Base-by-base conservation (phyloP, 2,113 vertebrate species). In the Paradoxurus hermaphroditus region DNA sequence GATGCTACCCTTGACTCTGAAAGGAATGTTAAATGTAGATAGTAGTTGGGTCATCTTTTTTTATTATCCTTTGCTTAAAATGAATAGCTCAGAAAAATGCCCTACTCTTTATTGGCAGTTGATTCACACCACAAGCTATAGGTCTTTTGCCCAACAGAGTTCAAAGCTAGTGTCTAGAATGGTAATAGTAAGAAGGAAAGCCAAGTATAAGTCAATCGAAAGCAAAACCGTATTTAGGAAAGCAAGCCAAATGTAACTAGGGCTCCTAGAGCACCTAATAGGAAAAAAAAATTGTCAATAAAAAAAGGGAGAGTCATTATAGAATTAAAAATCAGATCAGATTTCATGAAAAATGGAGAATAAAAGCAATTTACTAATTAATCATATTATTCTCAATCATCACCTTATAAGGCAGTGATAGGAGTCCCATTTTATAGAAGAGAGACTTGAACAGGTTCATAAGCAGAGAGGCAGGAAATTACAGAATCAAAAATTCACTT, bases 321-420 rank as follows among this genome's bases (percentile, higher is more conserved):
- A 81, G 44, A 89, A 72, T 73, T 59, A 88, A 81, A 39, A 89
- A 72, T 73, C 65, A 88, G 36, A 95, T 39, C 23, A 90, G 53
- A 90, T 63, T 94, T 90, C 65, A 86, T 83, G 56, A 85, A 65
- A 93, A 95, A 89, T 46, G 4, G 44, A 91, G 8, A 94, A 91
- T 82, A 59, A 75, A 96, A 96, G 44, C 6, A 77, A 36, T 77
- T 82, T 81, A 67, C 31, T 73, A 3, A 77, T 82, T 82, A 77
- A 86, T 44, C 53, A 75, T 49, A 49, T 86, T 91, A 36, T 2
- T 49, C 41, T 49, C 8, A 3, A 65, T 75, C 49, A 75, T 21
- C 29, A 70, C 41, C n/a, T 19, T 91, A 79, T 59, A 39, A 83
- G 7, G 72, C 9, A 4, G 9, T n/a, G 84, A 36, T 4, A 53